Conservation (phyloP, 2,113 vertebrate species). For the Rallus limicola region DNA sequence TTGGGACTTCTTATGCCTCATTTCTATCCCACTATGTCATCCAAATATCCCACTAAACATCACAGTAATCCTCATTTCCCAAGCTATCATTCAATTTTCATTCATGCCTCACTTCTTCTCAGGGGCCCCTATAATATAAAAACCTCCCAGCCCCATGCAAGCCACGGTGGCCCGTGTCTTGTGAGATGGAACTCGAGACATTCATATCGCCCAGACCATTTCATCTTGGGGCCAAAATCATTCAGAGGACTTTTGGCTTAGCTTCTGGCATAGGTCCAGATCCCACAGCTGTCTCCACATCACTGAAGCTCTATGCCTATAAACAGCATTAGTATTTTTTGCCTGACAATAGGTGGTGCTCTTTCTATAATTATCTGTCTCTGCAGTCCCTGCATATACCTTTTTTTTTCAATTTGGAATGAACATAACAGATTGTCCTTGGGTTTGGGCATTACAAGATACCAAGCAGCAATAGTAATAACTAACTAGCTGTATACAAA, state of each 20-base stretch:
- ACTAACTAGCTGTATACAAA: neutral
- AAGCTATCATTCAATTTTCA: neutral
- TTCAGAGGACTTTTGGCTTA: neutral
- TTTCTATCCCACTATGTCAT: neutral
- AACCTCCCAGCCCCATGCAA: neutral
- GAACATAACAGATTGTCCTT: neutral
- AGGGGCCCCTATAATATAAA: neutral
- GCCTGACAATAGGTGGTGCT: slow-evolving; percentile 60
- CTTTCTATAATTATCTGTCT: slow-evolving; percentile 51
- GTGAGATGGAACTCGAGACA: neutral
- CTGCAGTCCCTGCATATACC: neutral
- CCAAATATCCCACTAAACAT: neutral
- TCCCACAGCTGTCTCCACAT: neutral
- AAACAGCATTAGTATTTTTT: neutral
- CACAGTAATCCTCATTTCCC: neutral
- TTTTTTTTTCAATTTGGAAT: neutral
- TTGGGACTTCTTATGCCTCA: neutral
- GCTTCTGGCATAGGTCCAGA: neutral
- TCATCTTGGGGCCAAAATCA: neutral
- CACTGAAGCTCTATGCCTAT: neutral
- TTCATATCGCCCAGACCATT: neutral
- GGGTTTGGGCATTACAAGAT: neutral
- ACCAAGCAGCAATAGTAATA: neutral
- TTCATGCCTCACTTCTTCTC: neutral
- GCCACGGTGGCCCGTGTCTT: neutral